A percentile compares a stretch with the other conserved stretches of the same genome.
Evolutionary conservation across 1,140 invertebrate genomes (phyloP).

Genomic region (Telenomus remus): DNA sequence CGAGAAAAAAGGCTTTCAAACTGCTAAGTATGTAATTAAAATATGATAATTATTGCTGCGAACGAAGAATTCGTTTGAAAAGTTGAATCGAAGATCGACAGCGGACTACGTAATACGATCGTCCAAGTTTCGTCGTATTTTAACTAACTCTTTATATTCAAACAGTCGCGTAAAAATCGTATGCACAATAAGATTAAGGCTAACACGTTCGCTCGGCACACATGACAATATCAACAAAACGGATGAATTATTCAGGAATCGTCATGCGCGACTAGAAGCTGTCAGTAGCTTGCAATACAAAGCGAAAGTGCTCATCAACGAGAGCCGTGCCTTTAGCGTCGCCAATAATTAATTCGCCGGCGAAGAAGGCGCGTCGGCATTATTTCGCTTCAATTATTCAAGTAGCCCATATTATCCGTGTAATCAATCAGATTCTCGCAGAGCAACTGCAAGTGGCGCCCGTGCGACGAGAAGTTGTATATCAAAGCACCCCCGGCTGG

Average conservation of each 20-base stretch:
- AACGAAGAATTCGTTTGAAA: no score
- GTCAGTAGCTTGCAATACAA: conserved; percentile 45
- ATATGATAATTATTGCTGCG: no score
- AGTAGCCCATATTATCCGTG: conserved; percentile 65
- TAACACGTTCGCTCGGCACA: conserved; percentile 25
- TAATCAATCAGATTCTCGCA: conserved; percentile 67
- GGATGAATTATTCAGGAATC: conserved; percentile 50
- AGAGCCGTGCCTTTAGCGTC: conserved; percentile 45
- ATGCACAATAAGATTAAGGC: conserved; percentile 41
- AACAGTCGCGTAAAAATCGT: conserved; percentile 30
- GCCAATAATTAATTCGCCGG: conserved; percentile 57
- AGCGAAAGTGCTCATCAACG: conserved; percentile 55
- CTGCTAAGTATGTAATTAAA: no score
- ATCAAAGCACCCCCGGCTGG: conserved; percentile 47
- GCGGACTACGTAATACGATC: conserved; percentile 3
- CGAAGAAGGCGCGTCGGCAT: conserved; percentile 57
- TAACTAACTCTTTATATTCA: conserved; percentile 37
- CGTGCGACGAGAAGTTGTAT: conserved; percentile 52
- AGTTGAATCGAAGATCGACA: no score
- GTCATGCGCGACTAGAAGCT: conserved; percentile 54
- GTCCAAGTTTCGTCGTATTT: conserved; percentile 28
- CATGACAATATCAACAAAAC: conserved; percentile 47
- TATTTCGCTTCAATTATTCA: conserved; percentile 68
- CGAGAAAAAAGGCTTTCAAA: no score
- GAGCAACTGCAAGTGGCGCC: conserved; percentile 50